Evolutionary conservation across 2,888 invertebrate species (phyloP).

Genomic region (Andrena camellia): DNA sequence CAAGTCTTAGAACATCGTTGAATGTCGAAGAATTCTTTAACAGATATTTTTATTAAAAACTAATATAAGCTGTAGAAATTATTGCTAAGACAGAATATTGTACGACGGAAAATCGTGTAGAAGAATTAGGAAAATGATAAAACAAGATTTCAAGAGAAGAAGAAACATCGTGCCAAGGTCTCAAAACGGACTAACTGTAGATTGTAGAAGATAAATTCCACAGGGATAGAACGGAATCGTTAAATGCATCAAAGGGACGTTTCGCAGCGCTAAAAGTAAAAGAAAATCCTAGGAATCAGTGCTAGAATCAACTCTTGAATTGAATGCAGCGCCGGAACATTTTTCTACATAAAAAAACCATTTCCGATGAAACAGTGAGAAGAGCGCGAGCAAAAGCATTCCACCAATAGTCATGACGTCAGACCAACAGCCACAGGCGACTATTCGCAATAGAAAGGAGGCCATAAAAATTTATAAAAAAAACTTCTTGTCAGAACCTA

Average conservation of each 20-base stretch:
- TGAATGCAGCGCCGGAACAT: neutral
- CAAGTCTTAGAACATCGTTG: too few relatives aligned
- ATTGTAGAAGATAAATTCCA: too few relatives aligned
- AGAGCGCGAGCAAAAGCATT: neutral
- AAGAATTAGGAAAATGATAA: neutral
- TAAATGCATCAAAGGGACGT: neutral
- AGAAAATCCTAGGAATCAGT: neutral
- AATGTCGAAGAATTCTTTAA: too few relatives aligned
- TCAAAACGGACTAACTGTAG: too few relatives aligned
- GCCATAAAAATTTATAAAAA: too few relatives aligned
- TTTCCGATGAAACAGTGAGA: neutral
- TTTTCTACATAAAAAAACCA: slow-evolving; percentile 2
- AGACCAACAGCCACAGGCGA: too few relatives aligned
- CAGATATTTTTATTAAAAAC: too few relatives aligned
- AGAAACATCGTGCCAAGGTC: neutral
- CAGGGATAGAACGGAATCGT: neutral
- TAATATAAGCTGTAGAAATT: too few relatives aligned
- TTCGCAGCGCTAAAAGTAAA: neutral
- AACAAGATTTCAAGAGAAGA: neutral
- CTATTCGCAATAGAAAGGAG: too few relatives aligned
- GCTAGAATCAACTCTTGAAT: neutral
- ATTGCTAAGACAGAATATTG: neutral
- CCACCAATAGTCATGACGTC: neutral
- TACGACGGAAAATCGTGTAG: neutral
- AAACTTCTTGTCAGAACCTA: too few relatives aligned